Evolutionary conservation across 2,888 invertebrate genomes (phyloP), one percentile per base, ranked within the genome.

Genomic region (Lycaena phlaeas): DNA sequence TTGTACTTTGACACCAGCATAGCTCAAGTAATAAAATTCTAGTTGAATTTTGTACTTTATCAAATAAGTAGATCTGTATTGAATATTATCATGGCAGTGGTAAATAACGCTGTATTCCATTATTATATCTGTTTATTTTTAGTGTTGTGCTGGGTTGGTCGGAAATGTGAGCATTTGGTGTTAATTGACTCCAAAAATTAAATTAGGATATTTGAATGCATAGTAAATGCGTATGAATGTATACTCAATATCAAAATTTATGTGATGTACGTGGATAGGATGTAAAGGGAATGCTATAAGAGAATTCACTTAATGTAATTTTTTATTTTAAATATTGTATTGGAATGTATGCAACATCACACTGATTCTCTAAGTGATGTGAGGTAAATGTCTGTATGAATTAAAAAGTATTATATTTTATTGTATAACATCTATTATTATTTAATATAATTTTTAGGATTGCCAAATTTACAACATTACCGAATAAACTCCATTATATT

Each of bases 101-200:
- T 46, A 43, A 40, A 41, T 30, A 37, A 31, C 27, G 34, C 9
- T 27, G 14, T 36, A 22, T 29, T 17, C 14, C 17, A 15, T 34
- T 15, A 36, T 14, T 28, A 14, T 18, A 14, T 10, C 7, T 22
- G 14, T 27, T 38, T 31, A 14, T 14, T 44, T 18, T 14, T 26
- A 28, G 22, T 45, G 38, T 39, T 51, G 57, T 56, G 64, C 69
- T 71, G 73, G 71, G 77, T 70, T 68, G 31, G 26, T 40, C 30
- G 30, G 7, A 60, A 60, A 61, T 47, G 47, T 40, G 71, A 73
- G 76, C 74, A 66, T 70, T 40, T 31, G 26, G 12, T 50, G 44
- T 67, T 12, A 64, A 64, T 64, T 68, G 69, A 77, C 75, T 78
- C 78, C 78, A 77, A 78, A 78, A 73, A 76, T 68, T 68, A 65